Evolutionary conservation across 1,140 invertebrate genomes (phyloP).

Genomic region (Calliopsis andreniformis): DNA sequence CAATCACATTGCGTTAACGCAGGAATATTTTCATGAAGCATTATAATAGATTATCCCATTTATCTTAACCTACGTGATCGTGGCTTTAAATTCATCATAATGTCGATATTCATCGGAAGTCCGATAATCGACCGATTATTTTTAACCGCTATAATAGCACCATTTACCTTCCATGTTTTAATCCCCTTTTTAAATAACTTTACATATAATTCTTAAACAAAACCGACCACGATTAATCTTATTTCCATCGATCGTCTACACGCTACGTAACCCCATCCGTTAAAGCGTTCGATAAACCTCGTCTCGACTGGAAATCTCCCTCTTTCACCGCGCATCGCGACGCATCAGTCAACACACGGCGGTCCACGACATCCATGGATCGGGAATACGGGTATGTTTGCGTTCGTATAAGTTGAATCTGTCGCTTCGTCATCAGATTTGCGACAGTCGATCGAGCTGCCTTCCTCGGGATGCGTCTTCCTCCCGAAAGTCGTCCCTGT

Average conservation of each 20-base stretch:
- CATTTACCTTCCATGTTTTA: too few relatives aligned
- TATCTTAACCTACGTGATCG: conserved; percentile 27
- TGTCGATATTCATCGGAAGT: conserved; percentile 25
- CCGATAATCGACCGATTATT: conserved; percentile 16
- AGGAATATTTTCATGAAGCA: background rate
- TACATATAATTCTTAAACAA: too few relatives aligned
- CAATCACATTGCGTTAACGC: too few relatives aligned
- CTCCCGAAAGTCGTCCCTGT: conserved; percentile 41
- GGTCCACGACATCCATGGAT: background rate
- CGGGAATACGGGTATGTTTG: background rate
- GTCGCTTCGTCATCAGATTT: conserved; percentile 55
- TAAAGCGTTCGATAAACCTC: conserved; percentile 4
- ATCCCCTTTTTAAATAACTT: too few relatives aligned
- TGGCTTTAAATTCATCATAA: conserved; percentile 33
- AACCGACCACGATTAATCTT: background rate
- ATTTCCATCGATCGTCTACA: conserved; percentile 9
- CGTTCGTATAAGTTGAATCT: conserved; percentile 21
- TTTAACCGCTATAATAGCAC: background rate
- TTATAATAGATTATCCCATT: conserved; percentile 35
- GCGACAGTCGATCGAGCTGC: conserved; percentile 45
- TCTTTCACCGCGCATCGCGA: background rate
- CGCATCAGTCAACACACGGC: background rate
- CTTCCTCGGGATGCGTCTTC: conserved; percentile 6
- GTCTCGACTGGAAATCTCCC: background rate
- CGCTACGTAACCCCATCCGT: background rate